These are phyloP conservation scores for Garrulus glandarius DNA, from an alignment of 2,797 vertebrate species.

Conservation along the genomic window DNA sequence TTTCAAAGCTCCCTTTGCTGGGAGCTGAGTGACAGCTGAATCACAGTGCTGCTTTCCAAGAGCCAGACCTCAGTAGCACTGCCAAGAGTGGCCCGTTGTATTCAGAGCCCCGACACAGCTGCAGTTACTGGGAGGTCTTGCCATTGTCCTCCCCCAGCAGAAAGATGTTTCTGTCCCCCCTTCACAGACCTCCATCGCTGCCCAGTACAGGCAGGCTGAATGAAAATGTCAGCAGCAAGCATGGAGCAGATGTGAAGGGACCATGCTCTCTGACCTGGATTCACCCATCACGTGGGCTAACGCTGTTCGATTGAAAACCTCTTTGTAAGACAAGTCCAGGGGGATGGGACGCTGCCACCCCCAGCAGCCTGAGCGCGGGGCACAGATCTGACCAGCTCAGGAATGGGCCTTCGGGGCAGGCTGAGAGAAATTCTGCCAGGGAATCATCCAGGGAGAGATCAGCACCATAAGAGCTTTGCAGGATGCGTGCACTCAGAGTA, in stretches of 20 bases:
- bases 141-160: constrained; percentile 82
- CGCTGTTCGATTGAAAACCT: not conserved
- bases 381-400: not conserved
- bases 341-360: constrained; percentile 19
- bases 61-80: constrained; percentile 76
- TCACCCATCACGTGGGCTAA: constrained; percentile 42
- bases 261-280: constrained; percentile 59
- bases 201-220: constrained; percentile 70
- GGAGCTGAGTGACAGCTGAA: constrained; percentile 94
- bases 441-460: not conserved
- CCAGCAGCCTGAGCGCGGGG: not conserved
- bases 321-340: constrained; percentile 2
- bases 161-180: constrained; percentile 74
- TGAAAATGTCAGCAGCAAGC: constrained; percentile 77
- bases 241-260: constrained; percentile 73
- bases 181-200: constrained; percentile 79
- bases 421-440: not conserved
- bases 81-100: constrained; percentile 75
- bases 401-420: not conserved
- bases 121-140: constrained; percentile 88
- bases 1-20: constrained; percentile 82
- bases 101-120: constrained; percentile 84
- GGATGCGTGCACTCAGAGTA: not conserved
- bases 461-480: not conserved
- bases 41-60: constrained; percentile 82